Evolutionary conservation across 2,888 invertebrate species (phyloP).

Genomic region (Calameuta pallipes): DNA sequence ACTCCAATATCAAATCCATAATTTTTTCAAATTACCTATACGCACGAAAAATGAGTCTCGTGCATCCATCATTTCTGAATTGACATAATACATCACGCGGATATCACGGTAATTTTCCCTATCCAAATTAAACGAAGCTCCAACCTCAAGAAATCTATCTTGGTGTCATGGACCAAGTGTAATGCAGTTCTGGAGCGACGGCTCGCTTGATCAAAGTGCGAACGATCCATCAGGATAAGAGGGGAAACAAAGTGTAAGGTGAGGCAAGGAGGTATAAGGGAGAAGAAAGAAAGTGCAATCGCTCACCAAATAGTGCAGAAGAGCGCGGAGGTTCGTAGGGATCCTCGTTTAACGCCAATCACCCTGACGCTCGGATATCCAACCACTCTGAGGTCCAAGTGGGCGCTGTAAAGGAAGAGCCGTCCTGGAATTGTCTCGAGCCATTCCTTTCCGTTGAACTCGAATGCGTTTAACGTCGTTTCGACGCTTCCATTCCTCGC

Average conservation of each 20-base stretch:
- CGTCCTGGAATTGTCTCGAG: slow-evolving; percentile 58
- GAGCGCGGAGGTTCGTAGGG: slow-evolving; percentile 49
- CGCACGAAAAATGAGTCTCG: background rate
- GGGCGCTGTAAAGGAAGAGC: slow-evolving; percentile 60
- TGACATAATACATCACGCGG: background rate
- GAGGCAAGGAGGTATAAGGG: background rate
- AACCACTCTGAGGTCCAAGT: slow-evolving; percentile 57
- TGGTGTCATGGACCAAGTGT: background rate
- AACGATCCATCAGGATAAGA: background rate
- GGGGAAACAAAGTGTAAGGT: background rate
- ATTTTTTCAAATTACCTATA: background rate
- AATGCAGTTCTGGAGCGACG: background rate
- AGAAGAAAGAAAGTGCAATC: slow-evolving; percentile 19
- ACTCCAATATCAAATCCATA: background rate
- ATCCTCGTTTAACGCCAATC: slow-evolving; percentile 61
- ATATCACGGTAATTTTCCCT: background rate
- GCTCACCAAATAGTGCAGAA: slow-evolving; percentile 62
- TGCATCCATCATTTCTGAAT: background rate
- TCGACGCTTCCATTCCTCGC: slow-evolving; percentile 48
- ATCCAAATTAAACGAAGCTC: background rate
- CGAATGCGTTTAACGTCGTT: slow-evolving; percentile 22
- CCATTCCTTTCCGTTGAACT: slow-evolving; percentile 33
- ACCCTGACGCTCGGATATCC: slow-evolving; percentile 60
- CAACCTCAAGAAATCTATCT: background rate
- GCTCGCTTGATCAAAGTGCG: background rate